Conservation (phyloP, 2,797 vertebrate genomes). For the Helostoma temminkii region DNA sequence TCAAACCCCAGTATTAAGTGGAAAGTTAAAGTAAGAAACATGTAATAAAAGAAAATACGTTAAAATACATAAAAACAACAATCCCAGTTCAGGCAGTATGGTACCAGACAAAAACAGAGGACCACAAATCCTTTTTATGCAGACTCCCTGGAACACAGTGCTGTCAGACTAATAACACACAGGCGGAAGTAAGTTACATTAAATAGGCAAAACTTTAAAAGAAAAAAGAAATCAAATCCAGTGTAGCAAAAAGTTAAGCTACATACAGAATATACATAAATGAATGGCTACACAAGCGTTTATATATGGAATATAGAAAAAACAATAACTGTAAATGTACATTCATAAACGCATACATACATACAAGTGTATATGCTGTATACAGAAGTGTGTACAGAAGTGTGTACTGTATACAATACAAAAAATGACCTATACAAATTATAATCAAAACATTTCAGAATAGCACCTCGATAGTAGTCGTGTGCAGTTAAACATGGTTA, state of each 20-base stretch:
- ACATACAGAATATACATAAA: constrained; percentile 11
- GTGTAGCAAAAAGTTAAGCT: constrained; percentile 15
- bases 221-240: constrained; percentile 13
- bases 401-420: too few relatives aligned
- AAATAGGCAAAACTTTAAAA: constrained; percentile 29
- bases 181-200: constrained; percentile 25
- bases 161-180: constrained; percentile 53
- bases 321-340: neutral
- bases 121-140: constrained; percentile 34
- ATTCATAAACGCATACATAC: neutral
- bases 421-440: constrained; percentile 13
- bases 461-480: too few relatives aligned
- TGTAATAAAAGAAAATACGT: constrained; percentile 31
- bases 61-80: constrained; percentile 22
- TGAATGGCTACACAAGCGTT: neutral
- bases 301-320: neutral
- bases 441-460: too few relatives aligned
- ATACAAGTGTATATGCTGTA: neutral
- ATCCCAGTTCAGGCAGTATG: neutral
- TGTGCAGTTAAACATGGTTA: constrained; percentile 28
- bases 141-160: constrained; percentile 22
- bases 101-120: neutral
- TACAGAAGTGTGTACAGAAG: too few relatives aligned
- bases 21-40: neutral
- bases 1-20: neutral